These are phyloP conservation scores for Calcarius ornatus DNA, from an alignment of 2,113 vertebrate species.

Conservation along the genomic window DNA sequence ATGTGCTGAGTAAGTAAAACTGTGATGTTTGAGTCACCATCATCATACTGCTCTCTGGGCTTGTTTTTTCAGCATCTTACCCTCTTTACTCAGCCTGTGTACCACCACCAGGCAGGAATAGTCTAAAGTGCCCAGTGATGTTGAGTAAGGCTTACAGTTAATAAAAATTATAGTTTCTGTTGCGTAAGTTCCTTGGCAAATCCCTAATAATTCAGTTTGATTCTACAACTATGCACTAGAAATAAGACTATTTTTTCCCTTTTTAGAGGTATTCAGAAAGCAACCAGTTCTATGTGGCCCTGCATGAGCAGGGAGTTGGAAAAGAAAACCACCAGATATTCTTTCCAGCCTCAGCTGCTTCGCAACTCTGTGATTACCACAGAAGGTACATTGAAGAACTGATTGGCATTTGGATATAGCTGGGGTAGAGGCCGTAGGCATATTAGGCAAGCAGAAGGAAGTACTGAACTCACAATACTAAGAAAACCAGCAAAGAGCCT, in stretches of 20 bases:
- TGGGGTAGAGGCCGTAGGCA: neutral
- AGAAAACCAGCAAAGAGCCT: neutral
- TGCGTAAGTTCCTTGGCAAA: neutral
- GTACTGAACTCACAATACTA: neutral
- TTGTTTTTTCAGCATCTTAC: neutral
- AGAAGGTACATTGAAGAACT: neutral
- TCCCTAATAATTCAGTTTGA: neutral
- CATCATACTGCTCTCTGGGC: neutral
- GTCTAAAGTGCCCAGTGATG: neutral
- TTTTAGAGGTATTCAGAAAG: neutral
- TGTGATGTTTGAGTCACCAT: neutral
- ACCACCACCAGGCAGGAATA: neutral
- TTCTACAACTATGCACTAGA: neutral
- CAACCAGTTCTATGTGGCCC: neutral
- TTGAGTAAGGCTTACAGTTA: neutral
- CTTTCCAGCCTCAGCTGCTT: neutral
- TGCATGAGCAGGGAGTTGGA: neutral
- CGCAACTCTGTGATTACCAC: neutral
- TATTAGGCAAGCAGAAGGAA: neutral
- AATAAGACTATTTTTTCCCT: neutral
- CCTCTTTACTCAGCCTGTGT: neutral
- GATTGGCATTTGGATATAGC: neutral
- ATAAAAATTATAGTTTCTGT: neutral
- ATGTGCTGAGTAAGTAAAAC: neutral
- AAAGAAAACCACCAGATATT: neutral